Base-by-base conservation (phyloP, 2,888 invertebrate genomes). In the Nasonia oneida region DNA sequence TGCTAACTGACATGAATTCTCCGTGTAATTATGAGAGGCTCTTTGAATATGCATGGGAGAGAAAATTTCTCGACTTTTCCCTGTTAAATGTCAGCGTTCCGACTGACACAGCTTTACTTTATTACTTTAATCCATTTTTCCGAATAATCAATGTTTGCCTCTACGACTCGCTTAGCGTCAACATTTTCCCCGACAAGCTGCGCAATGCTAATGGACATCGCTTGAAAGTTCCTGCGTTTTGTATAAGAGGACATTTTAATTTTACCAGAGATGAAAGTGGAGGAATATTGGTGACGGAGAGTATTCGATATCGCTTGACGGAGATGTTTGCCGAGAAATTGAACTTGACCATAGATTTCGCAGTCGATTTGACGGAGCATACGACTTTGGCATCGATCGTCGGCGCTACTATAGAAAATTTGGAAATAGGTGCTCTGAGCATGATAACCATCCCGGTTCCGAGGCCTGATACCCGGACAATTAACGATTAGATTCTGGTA, bases 161-260 rank as follows among this genome's bases (percentile, higher is more conserved):
- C 8, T 71, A 37, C 29, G 37, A 71, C n/a, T 23, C 37, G 18
- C 8, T 47, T 47, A 47, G 39, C n/a, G 1, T 37, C 8, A 18
- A 33, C 33, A 71, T 71, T 39, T 75, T 75, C 12, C 75, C 75
- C 15, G 53, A 75, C 50, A 75, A 75, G 53, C 18, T 50, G 53
- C 23, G 14, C 29, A 33, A 75, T 33, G 23, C 29, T 23, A 75
- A 75, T 23, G 39, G 39, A 15, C 29, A 33, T 75, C 14, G 12
- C 29, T 47, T 75, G 50, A 75, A 33, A 53, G 53, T 75, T 14
- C 75, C 75, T 8, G 14, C 33, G 14, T 33, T 53, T 15, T 29
- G 29, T 14, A 3, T 75, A n/a, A 61, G 23, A 23, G 23, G 23
- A 23, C 6, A 23, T 23, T 29, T 53, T 23, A 57, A 47, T 53